Percentiles rank a stretch among this genome's conserved stretches.
phyloP scores from a whole-genome alignment of 2,113 vertebrate species.

The Conger conger region DNA sequence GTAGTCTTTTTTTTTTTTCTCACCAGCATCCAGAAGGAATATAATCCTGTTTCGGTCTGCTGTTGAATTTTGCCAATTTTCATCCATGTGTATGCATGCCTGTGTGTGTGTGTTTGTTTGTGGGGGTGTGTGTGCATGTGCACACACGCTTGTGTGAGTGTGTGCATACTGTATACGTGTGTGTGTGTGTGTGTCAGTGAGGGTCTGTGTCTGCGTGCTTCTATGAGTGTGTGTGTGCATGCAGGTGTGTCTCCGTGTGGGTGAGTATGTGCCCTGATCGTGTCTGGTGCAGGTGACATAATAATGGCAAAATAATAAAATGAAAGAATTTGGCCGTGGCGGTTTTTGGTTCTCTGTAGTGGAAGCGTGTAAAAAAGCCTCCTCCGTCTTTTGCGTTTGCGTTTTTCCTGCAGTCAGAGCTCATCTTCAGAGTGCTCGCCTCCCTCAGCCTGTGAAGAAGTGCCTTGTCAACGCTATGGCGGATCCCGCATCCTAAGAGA shows the following conservation, averaged over 20 bases:
- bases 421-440: constrained; percentile 59
- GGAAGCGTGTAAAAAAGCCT: not conserved
- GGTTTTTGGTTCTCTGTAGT: not conserved
- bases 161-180: too few relatives aligned
- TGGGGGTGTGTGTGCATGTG: too few relatives aligned
- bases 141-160: not conserved
- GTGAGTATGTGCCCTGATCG: not conserved
- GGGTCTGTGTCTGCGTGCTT: not conserved
- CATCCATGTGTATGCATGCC: not conserved
- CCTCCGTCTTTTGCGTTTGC: not conserved
- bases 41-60: not conserved
- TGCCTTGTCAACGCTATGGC: constrained; percentile 69
- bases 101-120: not conserved
- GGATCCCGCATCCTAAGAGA: constrained; percentile 72
- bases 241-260: not conserved
- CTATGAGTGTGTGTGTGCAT: not conserved
- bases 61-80: not conserved
- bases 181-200: not conserved
- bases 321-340: not conserved
- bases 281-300: not conserved
- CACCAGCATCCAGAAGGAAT: not conserved
- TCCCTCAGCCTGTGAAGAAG: constrained; percentile 56
- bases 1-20: not conserved
- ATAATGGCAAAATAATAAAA: not conserved
- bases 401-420: constrained; percentile 33